Percentiles rank a stretch among this genome's conserved stretches.
Conservation (phyloP, 2,888 invertebrate genomes). For the Agriopis aurantiaria region DNA sequence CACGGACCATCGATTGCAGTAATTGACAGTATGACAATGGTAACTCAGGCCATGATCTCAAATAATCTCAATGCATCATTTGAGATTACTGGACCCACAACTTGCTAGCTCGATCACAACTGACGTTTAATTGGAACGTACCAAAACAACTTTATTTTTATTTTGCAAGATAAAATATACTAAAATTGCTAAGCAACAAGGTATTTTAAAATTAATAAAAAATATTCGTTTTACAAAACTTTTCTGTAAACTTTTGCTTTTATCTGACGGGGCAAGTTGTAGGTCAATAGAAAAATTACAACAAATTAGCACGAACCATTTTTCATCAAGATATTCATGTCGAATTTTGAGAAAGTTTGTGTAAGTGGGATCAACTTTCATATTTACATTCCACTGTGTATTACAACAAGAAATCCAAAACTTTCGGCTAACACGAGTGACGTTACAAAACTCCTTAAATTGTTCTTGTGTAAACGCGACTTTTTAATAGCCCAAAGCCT, state of each 20-base stretch:
- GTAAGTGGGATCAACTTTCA: neutral
- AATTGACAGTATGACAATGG: conserved; percentile 30
- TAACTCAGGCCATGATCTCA: neutral
- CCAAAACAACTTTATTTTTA: too few relatives aligned
- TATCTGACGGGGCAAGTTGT: neutral
- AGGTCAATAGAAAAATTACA: neutral
- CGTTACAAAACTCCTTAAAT: neutral
- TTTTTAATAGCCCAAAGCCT: conserved; percentile 5
- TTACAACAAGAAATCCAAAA: neutral
- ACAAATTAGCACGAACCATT: neutral
- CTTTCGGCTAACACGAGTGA: neutral
- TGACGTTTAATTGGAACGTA: neutral
- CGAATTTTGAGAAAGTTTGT: neutral
- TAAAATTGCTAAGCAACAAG: too few relatives aligned
- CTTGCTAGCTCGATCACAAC: neutral
- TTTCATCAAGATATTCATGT: neutral
- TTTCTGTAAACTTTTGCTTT: neutral
- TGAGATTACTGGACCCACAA: neutral
- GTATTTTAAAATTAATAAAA: too few relatives aligned
- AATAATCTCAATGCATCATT: neutral
- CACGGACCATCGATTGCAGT: conserved; percentile 54
- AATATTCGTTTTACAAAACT: too few relatives aligned
- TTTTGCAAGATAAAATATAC: too few relatives aligned
- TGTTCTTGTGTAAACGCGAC: neutral
- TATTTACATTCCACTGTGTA: neutral